Conservation (phyloP, 64 coral and sea anemone genomes). For the Anthopleura sola region DNA sequence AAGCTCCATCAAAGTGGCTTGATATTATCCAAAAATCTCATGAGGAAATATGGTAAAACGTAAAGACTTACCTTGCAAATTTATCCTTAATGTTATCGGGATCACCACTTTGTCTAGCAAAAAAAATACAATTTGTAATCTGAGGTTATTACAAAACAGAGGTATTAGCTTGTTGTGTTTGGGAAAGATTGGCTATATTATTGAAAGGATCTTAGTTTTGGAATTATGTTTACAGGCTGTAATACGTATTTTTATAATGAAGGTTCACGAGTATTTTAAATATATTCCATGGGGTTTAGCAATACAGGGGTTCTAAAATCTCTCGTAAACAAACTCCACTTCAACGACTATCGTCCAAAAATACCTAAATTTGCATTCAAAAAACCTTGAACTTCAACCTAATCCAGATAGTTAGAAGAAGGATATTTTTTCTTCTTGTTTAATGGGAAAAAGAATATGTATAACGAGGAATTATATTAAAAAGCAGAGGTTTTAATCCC, state of each 20-base stretch:
- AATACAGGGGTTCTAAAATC: neutral
- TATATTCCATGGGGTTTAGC: neutral
- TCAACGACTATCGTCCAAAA: too few relatives aligned
- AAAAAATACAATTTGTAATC: neutral
- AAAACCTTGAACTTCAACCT: neutral
- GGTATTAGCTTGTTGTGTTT: neutral
- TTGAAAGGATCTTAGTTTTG: neutral
- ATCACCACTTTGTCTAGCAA: slow-evolving; percentile 9
- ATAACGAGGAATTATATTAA: neutral
- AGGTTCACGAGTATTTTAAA: neutral
- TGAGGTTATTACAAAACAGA: neutral
- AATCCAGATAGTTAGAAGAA: neutral
- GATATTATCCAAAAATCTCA: neutral
- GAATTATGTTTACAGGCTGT: neutral
- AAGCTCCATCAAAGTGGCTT: neutral
- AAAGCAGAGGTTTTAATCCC: neutral
- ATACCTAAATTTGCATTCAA: neutral
- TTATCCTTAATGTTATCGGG: slow-evolving; percentile 51
- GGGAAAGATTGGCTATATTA: neutral
- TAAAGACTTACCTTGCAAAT: slow-evolving; percentile 43
- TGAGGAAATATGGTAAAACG: neutral
- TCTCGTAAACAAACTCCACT: neutral
- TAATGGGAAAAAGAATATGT: neutral
- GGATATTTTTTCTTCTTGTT: neutral
- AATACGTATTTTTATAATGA: neutral